Evolutionary conservation across 2,113 vertebrate genomes (phyloP).

Genomic region (Rhea pennata): DNA sequence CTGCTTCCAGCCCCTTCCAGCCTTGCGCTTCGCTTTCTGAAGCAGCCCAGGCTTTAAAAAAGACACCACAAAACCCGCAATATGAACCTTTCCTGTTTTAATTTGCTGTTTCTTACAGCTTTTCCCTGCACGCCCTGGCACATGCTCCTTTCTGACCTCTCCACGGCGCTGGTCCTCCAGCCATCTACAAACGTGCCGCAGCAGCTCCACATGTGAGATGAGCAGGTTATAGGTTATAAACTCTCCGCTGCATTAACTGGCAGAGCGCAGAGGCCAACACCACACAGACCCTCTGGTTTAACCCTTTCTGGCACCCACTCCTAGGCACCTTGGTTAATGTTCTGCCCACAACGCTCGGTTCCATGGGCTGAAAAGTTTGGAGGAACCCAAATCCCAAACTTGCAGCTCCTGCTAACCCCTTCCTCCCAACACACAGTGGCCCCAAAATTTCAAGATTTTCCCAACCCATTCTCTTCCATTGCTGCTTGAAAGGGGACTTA

Average conservation of each 20-base stretch:
- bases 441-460: too few species aligned
- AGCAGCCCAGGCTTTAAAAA: neutral
- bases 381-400: neutral
- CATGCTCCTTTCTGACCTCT: neutral
- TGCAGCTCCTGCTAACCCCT: too few species aligned
- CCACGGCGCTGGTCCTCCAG: rapidly evolving
- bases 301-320: neutral
- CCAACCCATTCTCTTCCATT: rapidly evolving
- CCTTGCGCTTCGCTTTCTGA: too few species aligned
- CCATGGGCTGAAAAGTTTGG: rapidly evolving
- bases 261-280: too few species aligned
- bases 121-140: neutral
- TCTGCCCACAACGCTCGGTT: neutral
- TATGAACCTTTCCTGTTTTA: neutral
- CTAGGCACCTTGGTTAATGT: too few species aligned
- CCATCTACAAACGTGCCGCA: rapidly evolving
- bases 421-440: too few species aligned
- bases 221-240: neutral
- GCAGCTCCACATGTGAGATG: neutral
- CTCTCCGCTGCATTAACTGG: neutral
- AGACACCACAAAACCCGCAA: rapidly evolving
- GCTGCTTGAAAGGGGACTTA: neutral
- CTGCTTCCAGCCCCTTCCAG: too few species aligned
- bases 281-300: neutral
- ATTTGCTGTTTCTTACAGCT: neutral